Conservation (phyloP, 2,113 vertebrate genomes). For the Amphiprion ocellaris region DNA sequence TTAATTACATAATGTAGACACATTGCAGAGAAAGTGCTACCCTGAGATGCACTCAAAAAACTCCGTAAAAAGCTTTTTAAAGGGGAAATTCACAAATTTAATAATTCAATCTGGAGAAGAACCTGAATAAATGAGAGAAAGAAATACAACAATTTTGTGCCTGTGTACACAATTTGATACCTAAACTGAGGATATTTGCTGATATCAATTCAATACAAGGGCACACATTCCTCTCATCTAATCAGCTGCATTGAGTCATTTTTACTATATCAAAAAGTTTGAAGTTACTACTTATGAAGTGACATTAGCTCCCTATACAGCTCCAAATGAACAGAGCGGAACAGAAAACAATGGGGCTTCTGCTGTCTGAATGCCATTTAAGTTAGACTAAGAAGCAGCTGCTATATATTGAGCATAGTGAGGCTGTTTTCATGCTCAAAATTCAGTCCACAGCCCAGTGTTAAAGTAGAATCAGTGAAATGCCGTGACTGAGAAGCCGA, state of each 20-base stretch:
- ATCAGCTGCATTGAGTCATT: neutral
- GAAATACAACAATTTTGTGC: neutral
- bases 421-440: neutral
- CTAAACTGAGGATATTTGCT: neutral
- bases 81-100: constrained; percentile 18
- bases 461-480: neutral
- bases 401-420: neutral
- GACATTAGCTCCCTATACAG: neutral
- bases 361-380: neutral
- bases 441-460: neutral
- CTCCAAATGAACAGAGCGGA: neutral
- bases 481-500: neutral
- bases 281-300: neutral
- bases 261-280: neutral
- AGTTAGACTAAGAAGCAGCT: neutral
- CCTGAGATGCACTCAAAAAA: constrained; percentile 28
- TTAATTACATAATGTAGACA: constrained; percentile 52
- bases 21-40: constrained; percentile 33
- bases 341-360: neutral
- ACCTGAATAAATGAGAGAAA: neutral
- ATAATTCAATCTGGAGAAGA: constrained; percentile 22
- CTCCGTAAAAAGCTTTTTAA: constrained; percentile 52
- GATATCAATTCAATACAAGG: neutral
- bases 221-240: neutral
- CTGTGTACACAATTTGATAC: neutral